Base-by-base conservation (phyloP, 2,797 vertebrate genomes). In the Syngnathus acus region DNA sequence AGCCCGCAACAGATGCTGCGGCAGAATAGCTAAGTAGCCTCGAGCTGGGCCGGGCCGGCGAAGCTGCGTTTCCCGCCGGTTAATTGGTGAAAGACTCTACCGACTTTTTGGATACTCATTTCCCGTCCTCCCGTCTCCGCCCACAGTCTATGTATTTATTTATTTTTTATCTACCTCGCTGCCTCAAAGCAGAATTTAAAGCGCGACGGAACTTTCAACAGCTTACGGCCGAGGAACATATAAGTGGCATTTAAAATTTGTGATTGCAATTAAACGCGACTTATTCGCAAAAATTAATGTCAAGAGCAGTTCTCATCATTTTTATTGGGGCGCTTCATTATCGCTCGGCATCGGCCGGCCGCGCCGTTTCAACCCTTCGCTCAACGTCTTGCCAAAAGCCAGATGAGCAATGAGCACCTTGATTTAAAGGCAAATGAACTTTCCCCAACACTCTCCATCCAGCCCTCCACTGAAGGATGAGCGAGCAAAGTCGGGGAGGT, bases 171-270 rank as follows among this genome's bases (percentile, higher is more conserved):
- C 68, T 66, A 54, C 69, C 64, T 77, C 58, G 66, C 77, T 76
- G 80, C 85, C 86, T 86, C 68, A 64, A 4, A 84, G 85, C 81
- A 80, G 88, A 92, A 92, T 92, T 90, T 92, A 91, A 92, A 90
- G 88, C 91, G 87, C 87, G 78, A 88, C 89, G 92, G 89, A 92
- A 93, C 90, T 92, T 93, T 91, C 88, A 91, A 91, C 90, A 89
- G 90, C 90, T 91, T 91, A 90, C 88, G 89, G 89, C 88, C 83
- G 84, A 86, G 85, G 89, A 90, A 89, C 89, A 91, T 92, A 92
- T 91, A 91, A 91, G 79, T 91, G 90, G 88, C 90, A 91, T 91
- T 91, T 92, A 89, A 91, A 92, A 92, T 92, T 91, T 93, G 92
- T 89, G 90, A 92, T 91, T 91, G 90, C 89, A 92, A 92, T 93